Percentiles rank a stretch among this genome's conserved stretches.
Conservation (phyloP, 2,797 vertebrate genomes). For the Cossypha heuglini region DNA sequence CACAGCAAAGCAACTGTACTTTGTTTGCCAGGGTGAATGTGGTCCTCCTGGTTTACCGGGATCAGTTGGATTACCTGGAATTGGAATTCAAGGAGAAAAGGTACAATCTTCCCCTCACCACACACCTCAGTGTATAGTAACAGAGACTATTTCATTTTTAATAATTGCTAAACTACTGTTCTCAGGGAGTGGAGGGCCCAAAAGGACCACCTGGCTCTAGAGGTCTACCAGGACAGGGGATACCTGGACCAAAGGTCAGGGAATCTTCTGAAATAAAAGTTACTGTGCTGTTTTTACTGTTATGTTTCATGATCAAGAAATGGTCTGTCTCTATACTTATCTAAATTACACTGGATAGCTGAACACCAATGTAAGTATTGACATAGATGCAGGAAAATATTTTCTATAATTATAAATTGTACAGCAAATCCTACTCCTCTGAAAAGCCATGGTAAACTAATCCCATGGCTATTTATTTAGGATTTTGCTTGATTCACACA, state of each 20-base stretch:
- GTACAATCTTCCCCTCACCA: constrained; percentile 44
- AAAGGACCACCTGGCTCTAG: constrained; percentile 82
- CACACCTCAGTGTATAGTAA: background rate
- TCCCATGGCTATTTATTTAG: background rate
- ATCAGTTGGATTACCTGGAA: constrained; percentile 77
- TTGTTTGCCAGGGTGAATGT: constrained; percentile 80
- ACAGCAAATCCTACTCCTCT: background rate
- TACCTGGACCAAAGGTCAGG: constrained; percentile 86
- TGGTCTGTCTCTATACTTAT: background rate
- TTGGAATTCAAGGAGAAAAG: constrained; percentile 88
- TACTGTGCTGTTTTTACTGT: background rate
- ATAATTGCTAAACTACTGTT: background rate
- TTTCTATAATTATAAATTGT: background rate
- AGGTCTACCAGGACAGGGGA: constrained; percentile 84
- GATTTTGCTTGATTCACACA: background rate
- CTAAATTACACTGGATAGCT: background rate
- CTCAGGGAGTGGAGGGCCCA: constrained; percentile 86
- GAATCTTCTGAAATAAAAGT: background rate
- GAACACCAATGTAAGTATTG: background rate
- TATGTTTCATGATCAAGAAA: background rate
- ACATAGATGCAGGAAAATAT: background rate
- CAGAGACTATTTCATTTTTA: background rate
- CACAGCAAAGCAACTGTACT: background rate
- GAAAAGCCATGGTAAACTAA: background rate
- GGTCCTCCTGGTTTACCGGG: constrained; percentile 82